phyloP scores from a whole-genome alignment of 2,888 invertebrate species.

The Cremastinae sp. region DNA sequence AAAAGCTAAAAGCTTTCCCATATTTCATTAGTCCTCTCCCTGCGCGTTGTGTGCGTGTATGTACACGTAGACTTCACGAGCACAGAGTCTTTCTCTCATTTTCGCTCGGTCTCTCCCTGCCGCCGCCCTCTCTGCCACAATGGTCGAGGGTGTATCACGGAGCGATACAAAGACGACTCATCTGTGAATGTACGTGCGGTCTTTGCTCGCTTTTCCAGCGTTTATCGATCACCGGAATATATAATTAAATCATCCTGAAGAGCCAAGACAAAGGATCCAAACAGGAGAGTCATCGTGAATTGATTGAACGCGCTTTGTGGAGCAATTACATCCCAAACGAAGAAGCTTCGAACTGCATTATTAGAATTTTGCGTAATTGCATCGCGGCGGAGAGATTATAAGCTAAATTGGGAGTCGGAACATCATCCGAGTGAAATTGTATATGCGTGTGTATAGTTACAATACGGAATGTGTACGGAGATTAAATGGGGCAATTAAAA shows the following conservation, averaged over 20 bases:
- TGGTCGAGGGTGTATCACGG: slow-evolving; percentile 2
- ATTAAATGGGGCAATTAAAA: too few relatives aligned
- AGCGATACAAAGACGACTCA: slow-evolving; percentile 17
- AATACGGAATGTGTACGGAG: too few relatives aligned
- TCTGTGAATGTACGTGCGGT: background rate
- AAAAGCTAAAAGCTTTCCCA: slow-evolving; percentile 78
- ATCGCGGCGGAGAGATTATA: background rate
- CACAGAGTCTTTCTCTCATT: slow-evolving; percentile 20
- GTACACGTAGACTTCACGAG: slow-evolving; percentile 20
- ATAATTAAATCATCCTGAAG: slow-evolving; percentile 50
- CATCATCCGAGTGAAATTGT: too few relatives aligned
- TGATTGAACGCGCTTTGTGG: slow-evolving; percentile 23
- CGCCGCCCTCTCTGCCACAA: slow-evolving; percentile 15
- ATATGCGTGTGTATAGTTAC: background rate
- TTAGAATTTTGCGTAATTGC: background rate
- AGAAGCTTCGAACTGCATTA: background rate
- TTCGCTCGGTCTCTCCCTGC: slow-evolving; percentile 13
- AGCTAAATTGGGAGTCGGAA: background rate
- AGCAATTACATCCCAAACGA: background rate
- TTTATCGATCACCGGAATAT: slow-evolving; percentile 40
- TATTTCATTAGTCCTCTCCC: slow-evolving; percentile 76
- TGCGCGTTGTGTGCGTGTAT: slow-evolving; percentile 57
- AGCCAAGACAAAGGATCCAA: slow-evolving; percentile 31
- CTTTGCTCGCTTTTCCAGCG: slow-evolving; percentile 37
- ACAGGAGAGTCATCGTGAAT: slow-evolving; percentile 2